Conservation (phyloP, 2,113 vertebrate species). For the Orycteropus afer region DNA sequence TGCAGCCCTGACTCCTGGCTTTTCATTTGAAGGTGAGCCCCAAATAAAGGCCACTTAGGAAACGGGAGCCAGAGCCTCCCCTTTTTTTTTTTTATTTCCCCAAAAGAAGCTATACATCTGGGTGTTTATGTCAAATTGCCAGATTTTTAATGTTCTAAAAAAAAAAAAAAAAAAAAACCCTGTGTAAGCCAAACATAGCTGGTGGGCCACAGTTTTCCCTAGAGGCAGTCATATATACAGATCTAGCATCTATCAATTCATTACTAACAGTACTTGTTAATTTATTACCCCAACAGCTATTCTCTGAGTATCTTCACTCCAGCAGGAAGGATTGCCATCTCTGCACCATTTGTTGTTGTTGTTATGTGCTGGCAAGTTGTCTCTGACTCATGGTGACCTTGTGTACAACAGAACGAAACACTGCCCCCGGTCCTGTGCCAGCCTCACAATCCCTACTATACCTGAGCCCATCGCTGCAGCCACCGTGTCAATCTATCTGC, state of each 20-base stretch:
- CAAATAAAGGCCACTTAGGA: background rate
- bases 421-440: too few species aligned
- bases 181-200: background rate
- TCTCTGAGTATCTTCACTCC: background rate
- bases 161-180: background rate
- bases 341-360: too few species aligned
- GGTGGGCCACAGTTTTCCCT: background rate
- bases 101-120: background rate
- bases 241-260: background rate
- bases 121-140: background rate
- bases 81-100: background rate
- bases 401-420: too few species aligned
- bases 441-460: too few species aligned
- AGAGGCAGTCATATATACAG: background rate
- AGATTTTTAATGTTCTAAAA: background rate
- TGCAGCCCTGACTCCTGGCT: background rate
- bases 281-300: background rate
- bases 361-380: too few species aligned
- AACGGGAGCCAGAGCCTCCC: background rate
- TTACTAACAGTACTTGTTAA: too few species aligned
- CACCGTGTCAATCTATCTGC: too few species aligned
- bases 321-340: fast-evolving
- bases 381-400: too few species aligned
- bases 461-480: too few species aligned
- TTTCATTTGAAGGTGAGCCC: background rate